phyloP scores from a whole-genome alignment of 2,888 invertebrate genomes.

The Agapostemon virescens region DNA sequence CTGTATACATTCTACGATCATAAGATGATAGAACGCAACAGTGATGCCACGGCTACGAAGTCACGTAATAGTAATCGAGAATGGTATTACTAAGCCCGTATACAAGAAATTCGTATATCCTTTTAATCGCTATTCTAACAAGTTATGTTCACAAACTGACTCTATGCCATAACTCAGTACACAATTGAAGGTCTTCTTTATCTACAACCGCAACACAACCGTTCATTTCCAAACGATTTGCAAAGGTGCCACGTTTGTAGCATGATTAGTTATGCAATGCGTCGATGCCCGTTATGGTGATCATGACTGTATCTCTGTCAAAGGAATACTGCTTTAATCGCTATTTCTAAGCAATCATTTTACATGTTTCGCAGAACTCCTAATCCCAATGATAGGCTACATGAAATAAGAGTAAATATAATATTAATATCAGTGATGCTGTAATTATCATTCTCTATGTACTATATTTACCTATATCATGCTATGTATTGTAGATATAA shows the following conservation, averaged over 20 bases:
- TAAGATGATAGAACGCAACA: not conserved
- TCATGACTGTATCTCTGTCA: not conserved
- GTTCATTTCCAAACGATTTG: not conserved
- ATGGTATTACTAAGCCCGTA: slow-evolving; percentile 5
- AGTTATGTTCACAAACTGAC: not conserved
- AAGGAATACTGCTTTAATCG: not conserved
- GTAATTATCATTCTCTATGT: too few relatives aligned
- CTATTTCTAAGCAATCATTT: not conserved
- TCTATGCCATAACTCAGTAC: not conserved
- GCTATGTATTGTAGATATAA: too few relatives aligned
- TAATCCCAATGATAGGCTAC: not conserved
- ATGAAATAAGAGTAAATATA: not conserved
- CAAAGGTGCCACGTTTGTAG: not conserved
- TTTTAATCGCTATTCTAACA: slow-evolving; percentile 1
- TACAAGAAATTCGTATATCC: not conserved
- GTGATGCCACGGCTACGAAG: not conserved
- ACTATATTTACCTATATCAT: too few relatives aligned
- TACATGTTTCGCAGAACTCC: not conserved
- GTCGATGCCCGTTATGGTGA: not conserved
- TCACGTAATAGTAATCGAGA: not conserved
- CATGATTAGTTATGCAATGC: slow-evolving; percentile 7
- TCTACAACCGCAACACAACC: not conserved
- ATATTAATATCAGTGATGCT: not conserved
- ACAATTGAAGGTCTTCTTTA: slow-evolving; percentile 1
- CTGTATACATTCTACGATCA: not conserved